Evolutionary conservation across 2,888 invertebrate genomes (phyloP).

Genomic region (Biston betularia): DNA sequence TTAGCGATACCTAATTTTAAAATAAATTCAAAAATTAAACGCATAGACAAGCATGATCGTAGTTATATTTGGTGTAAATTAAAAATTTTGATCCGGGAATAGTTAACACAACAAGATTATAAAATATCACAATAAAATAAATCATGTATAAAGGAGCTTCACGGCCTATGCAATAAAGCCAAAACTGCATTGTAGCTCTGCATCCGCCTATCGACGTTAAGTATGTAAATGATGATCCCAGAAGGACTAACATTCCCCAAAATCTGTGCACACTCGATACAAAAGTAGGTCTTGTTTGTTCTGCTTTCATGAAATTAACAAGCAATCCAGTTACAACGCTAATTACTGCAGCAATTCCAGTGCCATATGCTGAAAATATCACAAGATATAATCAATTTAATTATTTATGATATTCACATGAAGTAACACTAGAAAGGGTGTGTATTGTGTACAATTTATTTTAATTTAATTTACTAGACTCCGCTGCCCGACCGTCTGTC

Average conservation of each 20-base stretch:
- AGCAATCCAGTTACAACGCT: conserved; percentile 1
- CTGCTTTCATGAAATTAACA: background rate
- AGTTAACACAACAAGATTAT: background rate
- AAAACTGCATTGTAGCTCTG: background rate
- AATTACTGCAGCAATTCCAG: background rate
- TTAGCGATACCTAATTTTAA: too few species aligned
- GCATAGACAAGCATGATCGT: too few species aligned
- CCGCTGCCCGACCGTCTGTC: too few species aligned
- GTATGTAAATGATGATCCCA: conserved; percentile 3
- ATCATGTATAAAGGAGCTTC: background rate
- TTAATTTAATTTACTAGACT: too few species aligned
- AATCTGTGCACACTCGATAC: background rate
- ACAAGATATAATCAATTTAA: background rate
- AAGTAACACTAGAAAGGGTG: too few species aligned
- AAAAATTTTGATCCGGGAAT: conserved; percentile 1
- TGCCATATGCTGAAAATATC: conserved; percentile 3
- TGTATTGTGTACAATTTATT: too few species aligned
- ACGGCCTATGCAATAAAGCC: conserved; percentile 1
- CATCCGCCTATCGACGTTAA: conserved; percentile 3
- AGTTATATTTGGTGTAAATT: background rate
- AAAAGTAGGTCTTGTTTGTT: background rate
- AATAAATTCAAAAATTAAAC: too few species aligned
- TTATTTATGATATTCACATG: too few species aligned
- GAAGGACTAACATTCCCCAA: background rate
- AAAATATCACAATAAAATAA: conserved; percentile 5